phyloP scores from a whole-genome alignment of 2,888 invertebrate genomes.

The Lasiommata megera region DNA sequence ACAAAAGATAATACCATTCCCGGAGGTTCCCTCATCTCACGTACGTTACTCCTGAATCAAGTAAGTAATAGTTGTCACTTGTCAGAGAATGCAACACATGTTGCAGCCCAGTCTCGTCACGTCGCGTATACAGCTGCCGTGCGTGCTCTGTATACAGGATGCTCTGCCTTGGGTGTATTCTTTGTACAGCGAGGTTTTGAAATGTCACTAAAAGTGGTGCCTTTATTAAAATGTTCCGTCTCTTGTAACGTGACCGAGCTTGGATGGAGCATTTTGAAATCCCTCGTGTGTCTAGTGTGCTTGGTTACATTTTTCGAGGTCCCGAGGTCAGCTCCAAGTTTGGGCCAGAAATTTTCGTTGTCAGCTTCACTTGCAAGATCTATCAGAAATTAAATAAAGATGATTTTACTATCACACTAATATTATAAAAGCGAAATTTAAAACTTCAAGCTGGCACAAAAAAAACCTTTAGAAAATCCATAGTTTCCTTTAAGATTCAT shows the following conservation, averaged over 20 bases:
- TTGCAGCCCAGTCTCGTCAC: slow-evolving; percentile 2
- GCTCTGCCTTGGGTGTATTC: neutral
- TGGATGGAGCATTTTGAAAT: no score
- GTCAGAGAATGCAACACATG: neutral
- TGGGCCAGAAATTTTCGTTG: no score
- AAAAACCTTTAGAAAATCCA: no score
- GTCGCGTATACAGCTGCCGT: neutral
- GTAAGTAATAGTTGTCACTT: neutral
- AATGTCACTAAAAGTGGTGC: neutral
- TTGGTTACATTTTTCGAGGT: no score
- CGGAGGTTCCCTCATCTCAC: neutral
- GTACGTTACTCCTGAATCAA: neutral
- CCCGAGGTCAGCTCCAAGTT: no score
- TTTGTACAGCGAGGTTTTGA: neutral
- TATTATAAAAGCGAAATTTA: no score
- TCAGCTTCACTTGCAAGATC: no score
- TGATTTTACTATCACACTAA: no score
- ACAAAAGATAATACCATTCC: neutral
- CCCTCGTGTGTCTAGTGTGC: no score
- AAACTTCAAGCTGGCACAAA: no score
- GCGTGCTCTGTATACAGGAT: slow-evolving; percentile 5
- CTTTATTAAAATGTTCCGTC: neutral
- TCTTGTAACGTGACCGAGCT: neutral
- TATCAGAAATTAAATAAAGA: no score
- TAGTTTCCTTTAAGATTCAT: no score